A percentile compares a stretch with the other conserved stretches of the same genome.
These are phyloP conservation scores for Syrista parreyssii DNA, from an alignment of 2,888 invertebrate genomes.

Conservation along the genomic window DNA sequence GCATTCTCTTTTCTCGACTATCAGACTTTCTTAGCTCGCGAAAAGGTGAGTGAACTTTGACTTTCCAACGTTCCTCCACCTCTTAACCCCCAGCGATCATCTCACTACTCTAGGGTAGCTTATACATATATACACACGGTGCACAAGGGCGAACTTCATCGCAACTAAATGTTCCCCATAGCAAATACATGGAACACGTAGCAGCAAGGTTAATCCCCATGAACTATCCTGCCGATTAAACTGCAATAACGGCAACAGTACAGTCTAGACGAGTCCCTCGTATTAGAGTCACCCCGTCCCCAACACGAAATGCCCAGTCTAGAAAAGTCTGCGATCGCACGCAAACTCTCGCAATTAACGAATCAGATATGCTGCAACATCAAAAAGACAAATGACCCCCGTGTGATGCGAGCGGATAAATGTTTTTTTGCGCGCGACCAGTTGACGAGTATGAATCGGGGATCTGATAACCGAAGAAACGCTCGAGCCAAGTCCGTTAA, in stretches of 20 bases:
- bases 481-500: slow-evolving; percentile 24
- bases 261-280: too few relatives aligned
- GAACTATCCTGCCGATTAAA: too few relatives aligned
- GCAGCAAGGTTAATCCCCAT: too few relatives aligned
- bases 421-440: slow-evolving; percentile 29
- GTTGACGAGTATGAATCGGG: slow-evolving; percentile 53
- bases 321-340: slow-evolving; percentile 33
- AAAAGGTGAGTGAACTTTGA: too few relatives aligned
- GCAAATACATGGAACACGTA: too few relatives aligned
- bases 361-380: slow-evolving; percentile 53
- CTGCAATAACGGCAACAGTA: too few relatives aligned
- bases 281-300: too few relatives aligned
- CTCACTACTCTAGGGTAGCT: background rate
- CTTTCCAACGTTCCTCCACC: too few relatives aligned
- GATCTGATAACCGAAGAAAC: slow-evolving; percentile 57
- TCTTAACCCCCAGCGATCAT: too few relatives aligned
- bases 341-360: slow-evolving; percentile 52
- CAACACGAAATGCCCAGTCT: too few relatives aligned
- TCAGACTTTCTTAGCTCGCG: too few relatives aligned
- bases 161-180: background rate
- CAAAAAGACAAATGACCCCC: slow-evolving; percentile 52
- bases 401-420: slow-evolving; percentile 45
- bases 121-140: background rate
- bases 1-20: background rate
- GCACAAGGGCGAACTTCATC: too few relatives aligned